Base-by-base conservation (phyloP, 2,113 vertebrate genomes). In the Corythornis vintsioides region DNA sequence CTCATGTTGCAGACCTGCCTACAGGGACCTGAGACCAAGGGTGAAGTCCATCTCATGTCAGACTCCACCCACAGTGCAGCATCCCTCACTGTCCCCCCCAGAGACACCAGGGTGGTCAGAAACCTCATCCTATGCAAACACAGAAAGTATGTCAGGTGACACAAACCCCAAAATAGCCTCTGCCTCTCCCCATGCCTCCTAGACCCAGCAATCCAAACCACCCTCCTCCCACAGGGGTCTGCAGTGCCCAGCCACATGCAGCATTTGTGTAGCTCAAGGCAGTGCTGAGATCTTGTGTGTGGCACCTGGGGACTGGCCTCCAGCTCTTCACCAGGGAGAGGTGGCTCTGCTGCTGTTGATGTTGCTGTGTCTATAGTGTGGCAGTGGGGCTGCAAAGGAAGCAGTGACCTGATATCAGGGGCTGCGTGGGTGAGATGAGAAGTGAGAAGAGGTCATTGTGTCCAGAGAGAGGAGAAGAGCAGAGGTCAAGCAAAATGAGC, bases 81-180 rank as follows among this genome's bases (percentile, higher is more conserved):
- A 2, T n/a, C n/a, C 18, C 38, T 57, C 0, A 0, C n/a, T n/a
- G 52, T 17, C 21, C 55, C 18, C 15, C 25, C 15, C n/a, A 17
- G 47, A 22, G 48, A 38, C n/a, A 40, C 5, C 40, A 56, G 7
- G 3, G 45, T 45, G 67, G 28, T 33, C 50, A 61, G 40, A 61
- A 25, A 13, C 33, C 25, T 53, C 48, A n/a, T 11, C 16, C 56
- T 40, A 3, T 11, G 42, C 25, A 71, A 53, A 10, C 21, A 33
- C 0, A 18, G 17, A 38, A 13, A 31, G 22, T 19, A 7, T 7
- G 7, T 56, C n/a, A 50, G 31, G 14, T 10, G 24, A n/a, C n/a
- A 13, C 48, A 72, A 61, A 13, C 17, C 11, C 18, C 20, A 29
- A 33, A 76, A 33, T 0, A 90, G 47, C 29, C 19, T 61, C 72